Percentiles rank a stretch among this genome's conserved stretches.
Evolutionary conservation across 1,140 invertebrate species (phyloP).

Genomic region (Bombus soroeensis): DNA sequence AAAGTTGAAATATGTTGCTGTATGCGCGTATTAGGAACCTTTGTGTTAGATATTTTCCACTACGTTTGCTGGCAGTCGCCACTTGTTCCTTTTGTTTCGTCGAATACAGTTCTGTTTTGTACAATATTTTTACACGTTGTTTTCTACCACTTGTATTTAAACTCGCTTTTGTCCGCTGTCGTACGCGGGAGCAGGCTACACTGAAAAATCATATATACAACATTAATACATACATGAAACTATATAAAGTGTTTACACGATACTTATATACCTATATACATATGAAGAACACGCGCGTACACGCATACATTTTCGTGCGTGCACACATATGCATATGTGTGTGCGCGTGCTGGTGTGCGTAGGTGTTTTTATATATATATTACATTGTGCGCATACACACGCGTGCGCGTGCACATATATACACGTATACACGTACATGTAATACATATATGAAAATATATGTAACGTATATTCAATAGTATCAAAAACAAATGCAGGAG

Average conservation of each 20-base stretch:
- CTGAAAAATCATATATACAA: not conserved
- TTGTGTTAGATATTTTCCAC: too few relatives aligned
- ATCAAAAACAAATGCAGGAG: slow-evolving; percentile 49
- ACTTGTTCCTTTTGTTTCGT: too few relatives aligned
- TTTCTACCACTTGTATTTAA: too few relatives aligned
- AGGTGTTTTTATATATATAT: slow-evolving; percentile 13
- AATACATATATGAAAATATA: slow-evolving; percentile 33
- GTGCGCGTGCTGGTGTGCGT: slow-evolving; percentile 37
- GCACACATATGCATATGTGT: slow-evolving; percentile 43
- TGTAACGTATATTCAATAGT: slow-evolving; percentile 61
- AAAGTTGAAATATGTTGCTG: too few relatives aligned
- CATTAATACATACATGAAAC: slow-evolving; percentile 30
- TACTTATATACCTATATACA: slow-evolving; percentile 43
- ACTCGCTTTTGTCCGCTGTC: too few relatives aligned
- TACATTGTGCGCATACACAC: not conserved
- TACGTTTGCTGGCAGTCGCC: too few relatives aligned
- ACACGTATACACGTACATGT: slow-evolving; percentile 29
- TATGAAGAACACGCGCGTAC: not conserved
- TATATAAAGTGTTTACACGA: slow-evolving; percentile 60
- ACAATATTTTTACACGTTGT: too few relatives aligned
- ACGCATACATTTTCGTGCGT: slow-evolving; percentile 47
- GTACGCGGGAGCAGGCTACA: not conserved
- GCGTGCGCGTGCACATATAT: not conserved
- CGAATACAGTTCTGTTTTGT: too few relatives aligned
- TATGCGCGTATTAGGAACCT: too few relatives aligned